A percentile compares a stretch with the other conserved stretches of the same genome.
These are phyloP conservation scores for Chondrosia reniformis DNA, from an alignment of 37 sponge, comb jelly and placozoan genomes.

Conservation along the genomic window DNA sequence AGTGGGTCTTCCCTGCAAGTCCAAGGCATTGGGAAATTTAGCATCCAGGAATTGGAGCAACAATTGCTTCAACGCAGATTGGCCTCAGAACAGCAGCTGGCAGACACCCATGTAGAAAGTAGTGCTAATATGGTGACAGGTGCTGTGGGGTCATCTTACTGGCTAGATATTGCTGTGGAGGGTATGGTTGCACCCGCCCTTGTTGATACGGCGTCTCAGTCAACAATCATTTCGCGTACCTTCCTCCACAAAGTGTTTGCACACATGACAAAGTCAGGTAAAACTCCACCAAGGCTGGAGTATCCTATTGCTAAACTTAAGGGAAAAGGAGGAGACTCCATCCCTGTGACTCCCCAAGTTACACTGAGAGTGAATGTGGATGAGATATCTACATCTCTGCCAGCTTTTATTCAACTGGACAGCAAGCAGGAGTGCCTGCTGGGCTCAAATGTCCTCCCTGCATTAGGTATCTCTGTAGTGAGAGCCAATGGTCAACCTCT, in stretches of 20 bases:
- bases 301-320: no score
- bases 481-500: not conserved
- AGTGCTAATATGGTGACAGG: not conserved
- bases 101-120: not conserved
- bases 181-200: conserved; percentile 5
- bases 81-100: no score
- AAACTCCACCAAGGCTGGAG: conserved; percentile 20
- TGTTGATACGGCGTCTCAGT: conserved; percentile 39
- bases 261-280: not conserved
- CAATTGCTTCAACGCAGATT: no score
- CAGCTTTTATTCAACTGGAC: conserved; percentile 34
- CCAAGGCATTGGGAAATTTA: no score
- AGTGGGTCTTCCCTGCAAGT: no score
- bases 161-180: conserved; percentile 7
- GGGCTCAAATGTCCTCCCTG: conserved; percentile 31
- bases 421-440: conserved; percentile 32
- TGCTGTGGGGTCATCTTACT: conserved; percentile 12
- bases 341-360: no score
- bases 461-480: not conserved
- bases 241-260: no score
- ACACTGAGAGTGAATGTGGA: not conserved
- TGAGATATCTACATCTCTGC: not conserved
- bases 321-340: no score
- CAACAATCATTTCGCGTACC: conserved; percentile 39
- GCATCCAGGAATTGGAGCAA: no score